Evolutionary conservation across 2,797 vertebrate genomes (phyloP), one percentile per base, ranked within the genome.

Genomic region (Martes flavigula): DNA sequence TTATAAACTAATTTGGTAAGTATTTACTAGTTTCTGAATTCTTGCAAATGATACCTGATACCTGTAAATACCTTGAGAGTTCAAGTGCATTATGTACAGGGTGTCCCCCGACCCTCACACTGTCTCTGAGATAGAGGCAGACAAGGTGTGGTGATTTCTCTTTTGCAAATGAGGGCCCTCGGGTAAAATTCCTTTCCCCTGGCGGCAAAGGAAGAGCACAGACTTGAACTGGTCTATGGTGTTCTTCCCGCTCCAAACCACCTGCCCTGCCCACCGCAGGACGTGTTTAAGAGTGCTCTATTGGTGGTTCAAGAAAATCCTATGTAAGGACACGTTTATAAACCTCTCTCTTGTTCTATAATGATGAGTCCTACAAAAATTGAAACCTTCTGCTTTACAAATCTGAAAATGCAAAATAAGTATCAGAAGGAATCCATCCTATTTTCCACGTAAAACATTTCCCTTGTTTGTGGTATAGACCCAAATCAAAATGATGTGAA

Each of bases 291-390:
- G 97, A 85, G 97, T 0, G 79, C 62, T 5, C 94, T 97, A 83
- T 79, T 66, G 96, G 72, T 91, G 64, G 84, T 93, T 95, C 93
- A 87, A 96, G 95, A 96, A 97, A 93, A 92, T 97, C 96, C 72
- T 48, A 81, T 68, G 3, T 96, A 96, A 95, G 93, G 62, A 70
- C 94, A 87, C 70, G 95, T 98, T 98, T 97, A 75, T 82, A 91
- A 62, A 93, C 95, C 83, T 84, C 51, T 18, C 88, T 98, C 32
- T 94, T 58, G 23, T 94, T 89, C 97, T 83, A 73, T 86, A 91
- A 60, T n/a, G 88, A 48, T 75, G 81, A 96, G 25, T 9, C 48
- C 58, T 35, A 38, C 91, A 86, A 89, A 48, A 1, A 78, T 90
- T 66, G 30, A 86, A 81, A 62, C 38, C 46, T 64, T 90, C 66